phyloP scores from a whole-genome alignment of 2,113 vertebrate genomes.

The Nothocercus julius region DNA sequence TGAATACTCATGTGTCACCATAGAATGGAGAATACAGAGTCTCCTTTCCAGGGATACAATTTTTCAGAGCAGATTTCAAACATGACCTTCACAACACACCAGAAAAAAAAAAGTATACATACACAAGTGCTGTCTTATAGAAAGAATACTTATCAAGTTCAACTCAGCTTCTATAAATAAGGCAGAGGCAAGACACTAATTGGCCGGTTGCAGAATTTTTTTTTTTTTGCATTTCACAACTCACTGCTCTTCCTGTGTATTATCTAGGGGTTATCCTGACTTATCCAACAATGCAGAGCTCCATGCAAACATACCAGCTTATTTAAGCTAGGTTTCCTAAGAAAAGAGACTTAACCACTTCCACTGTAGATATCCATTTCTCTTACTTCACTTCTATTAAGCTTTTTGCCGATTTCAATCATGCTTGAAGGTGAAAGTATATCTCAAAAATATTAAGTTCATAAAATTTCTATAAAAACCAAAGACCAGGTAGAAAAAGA shows the following conservation, averaged over 20 bases:
- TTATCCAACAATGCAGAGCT: conserved; percentile 19
- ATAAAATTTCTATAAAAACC: background rate
- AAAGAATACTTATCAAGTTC: conserved; percentile 3
- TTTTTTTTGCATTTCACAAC: conserved; percentile 24
- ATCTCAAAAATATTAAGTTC: background rate
- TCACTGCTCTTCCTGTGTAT: background rate
- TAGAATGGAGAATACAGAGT: accelerated
- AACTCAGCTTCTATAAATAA: conserved; percentile 46
- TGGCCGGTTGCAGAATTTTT: conserved; percentile 20
- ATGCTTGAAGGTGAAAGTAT: background rate
- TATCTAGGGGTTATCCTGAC: conserved; percentile 7
- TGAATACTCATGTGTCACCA: accelerated
- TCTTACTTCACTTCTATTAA: background rate
- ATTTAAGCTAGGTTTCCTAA: background rate
- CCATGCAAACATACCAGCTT: background rate
- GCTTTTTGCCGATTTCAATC: background rate
- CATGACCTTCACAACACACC: background rate
- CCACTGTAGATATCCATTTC: background rate
- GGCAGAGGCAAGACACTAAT: conserved; percentile 34
- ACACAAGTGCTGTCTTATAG: background rate
- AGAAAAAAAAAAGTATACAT: background rate
- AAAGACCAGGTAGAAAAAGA: background rate
- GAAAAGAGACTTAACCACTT: background rate
- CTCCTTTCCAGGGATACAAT: background rate
- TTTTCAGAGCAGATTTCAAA: background rate